Conservation (phyloP, 2,113 vertebrate species). For the Upupa epops region DNA sequence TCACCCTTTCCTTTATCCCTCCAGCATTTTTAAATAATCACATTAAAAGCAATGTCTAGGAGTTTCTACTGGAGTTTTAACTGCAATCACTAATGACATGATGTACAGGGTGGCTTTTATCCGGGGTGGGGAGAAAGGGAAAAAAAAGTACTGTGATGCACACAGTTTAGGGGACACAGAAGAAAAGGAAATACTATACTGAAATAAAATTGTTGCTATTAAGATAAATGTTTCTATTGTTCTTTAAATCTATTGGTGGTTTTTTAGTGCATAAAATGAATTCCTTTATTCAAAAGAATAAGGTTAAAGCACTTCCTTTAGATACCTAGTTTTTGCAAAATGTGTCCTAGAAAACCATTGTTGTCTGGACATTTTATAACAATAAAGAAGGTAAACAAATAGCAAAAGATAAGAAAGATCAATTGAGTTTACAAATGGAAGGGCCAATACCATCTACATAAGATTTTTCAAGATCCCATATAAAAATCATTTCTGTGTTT, state of each 20-base stretch:
- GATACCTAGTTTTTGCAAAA: background rate
- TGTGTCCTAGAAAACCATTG: fast-evolving
- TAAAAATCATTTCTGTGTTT: background rate
- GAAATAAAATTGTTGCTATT: background rate
- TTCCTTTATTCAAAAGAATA: background rate
- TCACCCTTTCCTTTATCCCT: background rate
- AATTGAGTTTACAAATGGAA: background rate
- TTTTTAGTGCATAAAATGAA: background rate
- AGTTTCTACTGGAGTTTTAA: background rate
- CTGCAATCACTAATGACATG: background rate
- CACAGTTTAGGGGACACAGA: background rate
- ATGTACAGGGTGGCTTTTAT: background rate
- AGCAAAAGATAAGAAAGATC: background rate
- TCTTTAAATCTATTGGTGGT: fast-evolving
- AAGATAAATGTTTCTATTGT: background rate
- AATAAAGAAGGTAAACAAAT: background rate
- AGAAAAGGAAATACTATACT: background rate
- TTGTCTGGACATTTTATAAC: background rate
- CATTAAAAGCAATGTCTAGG: background rate
- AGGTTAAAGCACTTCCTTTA: background rate
- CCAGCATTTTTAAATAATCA: background rate
- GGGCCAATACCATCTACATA: background rate
- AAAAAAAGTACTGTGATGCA: background rate
- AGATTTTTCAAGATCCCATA: background rate
- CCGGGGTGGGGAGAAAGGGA: fast-evolving